Percentiles rank a stretch among this genome's conserved stretches.
Evolutionary conservation across 2,797 vertebrate species (phyloP).

Genomic region (Fundulus diaphanus): DNA sequence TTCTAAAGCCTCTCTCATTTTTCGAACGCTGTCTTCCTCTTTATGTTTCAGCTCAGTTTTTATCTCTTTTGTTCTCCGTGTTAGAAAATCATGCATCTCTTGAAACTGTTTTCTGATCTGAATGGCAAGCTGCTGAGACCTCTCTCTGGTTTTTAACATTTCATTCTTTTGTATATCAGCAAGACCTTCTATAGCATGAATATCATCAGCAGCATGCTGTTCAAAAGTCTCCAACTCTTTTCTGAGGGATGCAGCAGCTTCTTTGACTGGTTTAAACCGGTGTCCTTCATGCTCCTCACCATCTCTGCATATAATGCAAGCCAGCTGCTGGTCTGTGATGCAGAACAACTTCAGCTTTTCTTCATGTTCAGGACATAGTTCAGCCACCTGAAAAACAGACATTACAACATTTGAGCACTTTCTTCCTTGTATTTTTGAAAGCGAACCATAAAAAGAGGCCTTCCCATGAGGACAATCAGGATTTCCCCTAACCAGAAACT

Average conservation of each 20-base stretch:
- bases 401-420: background rate
- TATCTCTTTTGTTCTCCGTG: constrained; percentile 38
- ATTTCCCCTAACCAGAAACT: too few species aligned
- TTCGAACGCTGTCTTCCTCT: constrained; percentile 8
- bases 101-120: constrained; percentile 39
- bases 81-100: constrained; percentile 45
- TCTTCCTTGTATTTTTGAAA: background rate
- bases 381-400: constrained; percentile 10
- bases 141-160: constrained; percentile 57
- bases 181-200: constrained; percentile 20
- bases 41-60: constrained; percentile 28
- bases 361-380: constrained; percentile 55
- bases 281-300: constrained; percentile 64
- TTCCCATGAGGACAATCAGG: too few species aligned
- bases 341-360: constrained; percentile 77
- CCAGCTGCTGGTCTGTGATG: constrained; percentile 68
- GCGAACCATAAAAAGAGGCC: background rate
- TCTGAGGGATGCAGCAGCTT: constrained; percentile 60
- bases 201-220: constrained; percentile 23
- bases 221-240: constrained; percentile 39
- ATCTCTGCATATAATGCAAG: constrained; percentile 68
- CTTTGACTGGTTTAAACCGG: constrained; percentile 64
- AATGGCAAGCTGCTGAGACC: constrained; percentile 24
- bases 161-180: constrained; percentile 49
- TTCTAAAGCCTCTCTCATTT: constrained; percentile 33